These are phyloP conservation scores for Hepsetus odoe DNA, from an alignment of 2,113 vertebrate genomes.

Conservation along the genomic window DNA sequence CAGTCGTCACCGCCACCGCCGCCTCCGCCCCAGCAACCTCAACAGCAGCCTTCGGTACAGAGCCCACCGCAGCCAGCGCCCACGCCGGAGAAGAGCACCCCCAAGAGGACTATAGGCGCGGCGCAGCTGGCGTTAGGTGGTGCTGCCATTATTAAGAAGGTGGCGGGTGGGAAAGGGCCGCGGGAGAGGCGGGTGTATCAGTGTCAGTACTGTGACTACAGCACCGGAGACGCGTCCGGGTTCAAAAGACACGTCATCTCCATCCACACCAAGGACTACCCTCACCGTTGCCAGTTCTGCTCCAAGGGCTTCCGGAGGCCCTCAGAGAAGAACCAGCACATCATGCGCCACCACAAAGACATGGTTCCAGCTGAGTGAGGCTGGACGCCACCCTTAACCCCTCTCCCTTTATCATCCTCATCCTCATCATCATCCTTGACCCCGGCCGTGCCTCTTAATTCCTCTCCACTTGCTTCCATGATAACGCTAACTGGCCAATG, in stretches of 20 bases:
- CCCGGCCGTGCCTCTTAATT: background rate
- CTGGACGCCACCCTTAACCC: conserved; percentile 49
- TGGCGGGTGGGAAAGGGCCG: conserved; percentile 85
- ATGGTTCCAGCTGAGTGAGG: conserved; percentile 85
- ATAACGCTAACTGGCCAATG: conserved; percentile 58
- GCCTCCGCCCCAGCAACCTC: conserved; percentile 71
- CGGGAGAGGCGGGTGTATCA: conserved; percentile 96
- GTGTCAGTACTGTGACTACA: conserved; percentile 99
- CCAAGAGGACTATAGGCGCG: conserved; percentile 86
- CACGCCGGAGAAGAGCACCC: conserved; percentile 87
- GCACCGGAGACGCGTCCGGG: conserved; percentile 96
- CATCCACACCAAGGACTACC: conserved; percentile 99
- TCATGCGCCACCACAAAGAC: conserved; percentile 98
- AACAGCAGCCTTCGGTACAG: background rate
- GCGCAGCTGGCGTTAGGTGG: conserved; percentile 82
- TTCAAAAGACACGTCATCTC: conserved; percentile 99
- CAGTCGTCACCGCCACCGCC: background rate
- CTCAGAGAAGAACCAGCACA: conserved; percentile 99
- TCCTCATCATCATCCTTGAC: background rate
- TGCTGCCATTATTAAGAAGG: conserved; percentile 76
- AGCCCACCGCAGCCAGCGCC: conserved; percentile 69
- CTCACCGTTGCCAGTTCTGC: conserved; percentile 97
- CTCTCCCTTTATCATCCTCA: conserved; percentile 28
- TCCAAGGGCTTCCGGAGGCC: conserved; percentile 97
- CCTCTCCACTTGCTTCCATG: conserved; percentile 38